A percentile compares a stretch with the other conserved stretches of the same genome.
Evolutionary conservation across 1,140 invertebrate species (phyloP).

Genomic region (Aphaenogaster ashmeadi): DNA sequence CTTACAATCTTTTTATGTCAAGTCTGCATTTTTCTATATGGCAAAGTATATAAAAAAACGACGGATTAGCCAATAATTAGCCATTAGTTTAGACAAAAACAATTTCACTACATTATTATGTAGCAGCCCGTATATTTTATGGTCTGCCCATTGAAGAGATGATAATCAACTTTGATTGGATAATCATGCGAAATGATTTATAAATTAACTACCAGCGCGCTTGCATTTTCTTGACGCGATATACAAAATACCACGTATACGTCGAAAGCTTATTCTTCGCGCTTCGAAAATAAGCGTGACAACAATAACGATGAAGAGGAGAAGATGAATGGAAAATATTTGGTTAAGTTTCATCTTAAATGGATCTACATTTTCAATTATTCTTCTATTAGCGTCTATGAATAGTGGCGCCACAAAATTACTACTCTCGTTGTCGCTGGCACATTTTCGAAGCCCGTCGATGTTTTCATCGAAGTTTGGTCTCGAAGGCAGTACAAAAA

Average conservation of each 20-base stretch:
- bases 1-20: neutral
- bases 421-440: constrained; percentile 5
- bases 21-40: neutral
- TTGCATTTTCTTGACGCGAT: neutral
- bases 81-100: constrained; percentile 14
- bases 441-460: neutral
- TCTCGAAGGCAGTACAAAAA: neutral
- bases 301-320: neutral
- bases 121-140: neutral
- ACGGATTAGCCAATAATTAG: neutral
- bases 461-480: neutral
- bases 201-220: neutral
- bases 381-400: neutral
- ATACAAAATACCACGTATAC: neutral
- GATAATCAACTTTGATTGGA: constrained; percentile 7
- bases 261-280: neutral
- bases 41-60: constrained; percentile 9
- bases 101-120: constrained; percentile 25
- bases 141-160: neutral
- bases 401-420: neutral
- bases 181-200: constrained; percentile 26
- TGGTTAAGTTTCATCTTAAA: neutral
- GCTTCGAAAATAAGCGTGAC: neutral
- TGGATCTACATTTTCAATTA: constrained; percentile 11
- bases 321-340: constrained; percentile 11